Percentiles rank a stretch among this genome's conserved stretches.
Evolutionary conservation across 2,797 vertebrate genomes (phyloP).

Genomic region (Paguma larvata): DNA sequence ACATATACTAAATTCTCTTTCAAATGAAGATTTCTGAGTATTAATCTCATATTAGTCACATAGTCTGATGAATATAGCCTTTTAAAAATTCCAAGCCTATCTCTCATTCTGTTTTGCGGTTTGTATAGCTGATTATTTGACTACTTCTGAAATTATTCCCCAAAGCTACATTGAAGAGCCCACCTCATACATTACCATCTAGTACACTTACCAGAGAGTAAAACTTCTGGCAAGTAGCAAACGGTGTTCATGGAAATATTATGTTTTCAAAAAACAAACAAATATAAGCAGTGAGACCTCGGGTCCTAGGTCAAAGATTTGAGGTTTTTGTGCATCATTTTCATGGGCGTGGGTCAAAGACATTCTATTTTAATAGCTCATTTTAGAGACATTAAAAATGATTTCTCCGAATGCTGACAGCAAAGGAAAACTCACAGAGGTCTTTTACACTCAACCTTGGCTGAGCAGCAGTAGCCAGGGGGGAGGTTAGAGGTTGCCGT

Average conservation of each 20-base stretch:
- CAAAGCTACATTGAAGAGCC: slow-evolving; percentile 78
- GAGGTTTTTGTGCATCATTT: slow-evolving; percentile 58
- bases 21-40: slow-evolving; percentile 65
- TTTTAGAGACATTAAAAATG: slow-evolving; percentile 71
- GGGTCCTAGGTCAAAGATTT: slow-evolving; percentile 74
- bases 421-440: slow-evolving; percentile 83
- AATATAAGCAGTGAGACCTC: slow-evolving; percentile 79
- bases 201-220: slow-evolving; percentile 85
- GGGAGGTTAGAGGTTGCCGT: slow-evolving; percentile 85
- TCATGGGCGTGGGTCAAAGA: slow-evolving; percentile 74
- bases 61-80: slow-evolving; percentile 73
- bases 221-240: slow-evolving; percentile 82
- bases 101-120: slow-evolving; percentile 85
- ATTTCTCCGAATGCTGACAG: slow-evolving; percentile 75
- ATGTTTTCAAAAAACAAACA: slow-evolving; percentile 87
- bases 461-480: slow-evolving; percentile 77
- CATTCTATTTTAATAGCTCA: slow-evolving; percentile 69
- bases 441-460: slow-evolving; percentile 77
- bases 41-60: slow-evolving; percentile 85
- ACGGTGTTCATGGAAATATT: slow-evolving; percentile 82
- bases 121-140: slow-evolving; percentile 81
- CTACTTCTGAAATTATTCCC: slow-evolving; percentile 84
- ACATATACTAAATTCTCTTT: slow-evolving; percentile 74
- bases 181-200: slow-evolving; percentile 83
- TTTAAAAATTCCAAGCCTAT: slow-evolving; percentile 83